Evolutionary conservation across 2,113 vertebrate species (phyloP).

Genomic region (Shinisaurus crocodilurus): DNA sequence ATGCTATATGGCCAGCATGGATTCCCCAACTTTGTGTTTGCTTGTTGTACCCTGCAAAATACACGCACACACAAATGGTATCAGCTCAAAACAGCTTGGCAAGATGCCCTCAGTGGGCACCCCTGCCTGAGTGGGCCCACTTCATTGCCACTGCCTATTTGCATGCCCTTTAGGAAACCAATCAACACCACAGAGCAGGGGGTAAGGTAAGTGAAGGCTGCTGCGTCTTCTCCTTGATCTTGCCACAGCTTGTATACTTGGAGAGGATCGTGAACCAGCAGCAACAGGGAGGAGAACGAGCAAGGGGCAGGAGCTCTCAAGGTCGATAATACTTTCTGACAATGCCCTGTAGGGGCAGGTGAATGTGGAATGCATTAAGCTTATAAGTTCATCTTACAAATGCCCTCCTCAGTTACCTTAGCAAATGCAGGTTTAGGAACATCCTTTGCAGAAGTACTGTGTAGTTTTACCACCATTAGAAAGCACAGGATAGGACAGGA

Average conservation of each 20-base stretch:
- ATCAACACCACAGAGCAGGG: neutral
- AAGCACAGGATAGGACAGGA: too few species aligned
- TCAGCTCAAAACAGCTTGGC: neutral
- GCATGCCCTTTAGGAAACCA: neutral
- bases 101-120: neutral
- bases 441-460: too few species aligned
- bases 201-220: neutral
- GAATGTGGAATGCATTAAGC: too few species aligned
- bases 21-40: neutral
- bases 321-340: too few species aligned
- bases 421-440: too few species aligned
- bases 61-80: too few species aligned
- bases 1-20: neutral
- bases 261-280: neutral
- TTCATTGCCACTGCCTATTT: neutral
- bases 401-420: too few species aligned
- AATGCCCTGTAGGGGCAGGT: too few species aligned
- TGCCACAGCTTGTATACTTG: neutral
- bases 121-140: neutral
- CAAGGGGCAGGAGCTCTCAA: too few species aligned
- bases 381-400: too few species aligned
- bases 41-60: too few species aligned
- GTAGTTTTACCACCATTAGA: too few species aligned
- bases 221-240: neutral
- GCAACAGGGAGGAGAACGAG: neutral